Conservation (phyloP, 2,113 vertebrate species). For the Colistium nudipinnis region DNA sequence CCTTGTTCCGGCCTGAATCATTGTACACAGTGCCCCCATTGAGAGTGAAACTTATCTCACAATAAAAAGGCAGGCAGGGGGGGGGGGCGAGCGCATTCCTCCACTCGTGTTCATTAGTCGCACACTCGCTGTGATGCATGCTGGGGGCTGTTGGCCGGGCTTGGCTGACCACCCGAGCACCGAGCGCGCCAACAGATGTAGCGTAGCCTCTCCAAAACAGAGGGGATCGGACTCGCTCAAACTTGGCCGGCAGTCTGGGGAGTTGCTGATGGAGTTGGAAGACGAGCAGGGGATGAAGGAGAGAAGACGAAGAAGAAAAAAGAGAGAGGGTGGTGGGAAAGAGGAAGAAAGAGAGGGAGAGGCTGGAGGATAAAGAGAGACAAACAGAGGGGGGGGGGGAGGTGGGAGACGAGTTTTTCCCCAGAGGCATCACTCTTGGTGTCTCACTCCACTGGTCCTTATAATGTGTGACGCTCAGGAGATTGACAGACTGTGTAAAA, state of each 20-base stretch:
- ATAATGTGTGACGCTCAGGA: conserved; percentile 81
- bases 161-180: conserved; percentile 65
- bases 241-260: conserved; percentile 69
- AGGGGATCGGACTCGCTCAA: conserved; percentile 61
- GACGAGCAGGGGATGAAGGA: conserved; percentile 22
- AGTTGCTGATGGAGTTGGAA: conserved; percentile 59
- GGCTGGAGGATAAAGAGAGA: conserved; percentile 47
- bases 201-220: conserved; percentile 67
- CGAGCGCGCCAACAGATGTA: conserved; percentile 66
- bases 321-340: conserved; percentile 1
- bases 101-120: conserved; percentile 71
- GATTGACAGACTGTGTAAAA: conserved; percentile 83
- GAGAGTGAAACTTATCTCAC: conserved; percentile 69
- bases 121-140: conserved; percentile 70
- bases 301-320: background rate
- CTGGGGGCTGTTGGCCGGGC: conserved; percentile 64
- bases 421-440: conserved; percentile 73
- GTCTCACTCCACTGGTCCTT: conserved; percentile 81
- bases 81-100: conserved; percentile 51
- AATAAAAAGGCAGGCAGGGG: conserved; percentile 49
- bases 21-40: conserved; percentile 65
- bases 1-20: conserved; percentile 52
- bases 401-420: conserved; percentile 61
- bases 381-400: conserved; percentile 53
- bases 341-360: conserved; percentile 2